Evolutionary conservation across 2,797 vertebrate genomes (phyloP), one percentile per base, ranked within the genome.

Genomic region (Gobio occitaniae): DNA sequence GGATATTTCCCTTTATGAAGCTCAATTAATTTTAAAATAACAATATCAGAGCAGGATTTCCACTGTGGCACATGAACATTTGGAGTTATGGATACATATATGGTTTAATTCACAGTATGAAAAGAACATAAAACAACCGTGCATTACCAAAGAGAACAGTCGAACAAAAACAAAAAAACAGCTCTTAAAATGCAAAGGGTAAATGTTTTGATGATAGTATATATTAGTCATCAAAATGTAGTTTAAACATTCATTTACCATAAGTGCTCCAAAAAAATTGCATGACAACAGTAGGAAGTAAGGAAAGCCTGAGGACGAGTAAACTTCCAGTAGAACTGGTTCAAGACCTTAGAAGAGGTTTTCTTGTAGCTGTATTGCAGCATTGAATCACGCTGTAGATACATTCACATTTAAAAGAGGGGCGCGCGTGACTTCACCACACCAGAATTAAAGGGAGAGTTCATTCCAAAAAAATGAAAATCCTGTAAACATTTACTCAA

Each of bases 241-340:
- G 47, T 41, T 54, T 44, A 41, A 78, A 77, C 78, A 52, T 81
- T 82, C 65, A 80, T 79, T 70, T 19, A 54, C 52, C 50, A 29
- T 77, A 19, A 89, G 89, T 88, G 87, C 89, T 88, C 36, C 68
- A 77, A 82, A 80, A 84, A 48, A 63, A 85, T 61, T n/a, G 81
- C 29, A 72, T 70, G 48, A 29, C 0, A 15, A 32, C 61, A 59
- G 44, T 11, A 52, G 25, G 32, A 52, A 68, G 59, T 52, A 84
- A 85, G 84, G 48, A 52, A 68, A 66, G 78, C n/a, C 41, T 50
- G 44, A 70, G 32, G 21, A 52, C 6, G 17, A 85, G 29, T 44
- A 59, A 71, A 54, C 32, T n/a, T 63, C 54, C 56, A 32, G 48
- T 6, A 63, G n/a, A 69, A 54, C 36, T 59, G 36, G 52, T 65